phyloP scores from a whole-genome alignment of 1,140 invertebrate genomes.

The Himalopsyche phryganea region DNA sequence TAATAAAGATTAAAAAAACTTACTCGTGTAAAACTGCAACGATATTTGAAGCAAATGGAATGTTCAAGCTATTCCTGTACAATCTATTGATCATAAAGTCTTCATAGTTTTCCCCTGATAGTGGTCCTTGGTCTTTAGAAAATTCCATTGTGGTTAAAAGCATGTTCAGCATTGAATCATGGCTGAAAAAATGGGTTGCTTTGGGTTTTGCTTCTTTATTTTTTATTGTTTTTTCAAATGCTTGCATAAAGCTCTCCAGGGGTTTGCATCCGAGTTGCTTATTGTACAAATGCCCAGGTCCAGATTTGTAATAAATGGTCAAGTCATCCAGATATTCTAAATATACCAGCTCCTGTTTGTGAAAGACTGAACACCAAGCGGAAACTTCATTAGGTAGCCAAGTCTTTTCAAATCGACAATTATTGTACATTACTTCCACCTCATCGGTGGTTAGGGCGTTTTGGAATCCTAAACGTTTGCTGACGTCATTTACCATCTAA shows the following conservation, averaged over 20 bases:
- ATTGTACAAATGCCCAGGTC: slow-evolving; percentile 64
- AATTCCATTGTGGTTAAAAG: slow-evolving; percentile 62
- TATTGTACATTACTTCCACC: slow-evolving; percentile 21
- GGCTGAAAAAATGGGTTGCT: slow-evolving; percentile 70
- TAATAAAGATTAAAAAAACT: not conserved
- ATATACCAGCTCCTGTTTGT: slow-evolving; percentile 62
- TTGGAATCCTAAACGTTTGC: slow-evolving; percentile 8
- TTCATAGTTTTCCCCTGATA: slow-evolving; percentile 61
- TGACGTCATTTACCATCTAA: slow-evolving; percentile 34
- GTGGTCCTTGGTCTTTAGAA: slow-evolving; percentile 55
- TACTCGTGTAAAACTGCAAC: slow-evolving; percentile 55
- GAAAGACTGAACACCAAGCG: slow-evolving; percentile 71
- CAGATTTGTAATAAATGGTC: slow-evolving; percentile 67
- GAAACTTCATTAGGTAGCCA: slow-evolving; percentile 60
- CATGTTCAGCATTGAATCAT: slow-evolving; percentile 60
- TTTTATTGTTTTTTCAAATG: slow-evolving; percentile 41
- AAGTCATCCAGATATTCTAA: slow-evolving; percentile 79
- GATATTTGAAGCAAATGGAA: slow-evolving; percentile 70
- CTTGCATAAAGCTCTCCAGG: slow-evolving; percentile 67
- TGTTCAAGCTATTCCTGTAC: slow-evolving; percentile 65
- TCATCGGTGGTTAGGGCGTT: slow-evolving; percentile 1
- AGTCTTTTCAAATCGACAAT: slow-evolving; percentile 71
- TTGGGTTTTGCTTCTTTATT: slow-evolving; percentile 45
- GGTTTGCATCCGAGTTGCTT: slow-evolving; percentile 66
- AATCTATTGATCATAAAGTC: slow-evolving; percentile 50